These are phyloP conservation scores for Phocoena phocoena DNA, from an alignment of 2,113 vertebrate species.

Conservation along the genomic window DNA sequence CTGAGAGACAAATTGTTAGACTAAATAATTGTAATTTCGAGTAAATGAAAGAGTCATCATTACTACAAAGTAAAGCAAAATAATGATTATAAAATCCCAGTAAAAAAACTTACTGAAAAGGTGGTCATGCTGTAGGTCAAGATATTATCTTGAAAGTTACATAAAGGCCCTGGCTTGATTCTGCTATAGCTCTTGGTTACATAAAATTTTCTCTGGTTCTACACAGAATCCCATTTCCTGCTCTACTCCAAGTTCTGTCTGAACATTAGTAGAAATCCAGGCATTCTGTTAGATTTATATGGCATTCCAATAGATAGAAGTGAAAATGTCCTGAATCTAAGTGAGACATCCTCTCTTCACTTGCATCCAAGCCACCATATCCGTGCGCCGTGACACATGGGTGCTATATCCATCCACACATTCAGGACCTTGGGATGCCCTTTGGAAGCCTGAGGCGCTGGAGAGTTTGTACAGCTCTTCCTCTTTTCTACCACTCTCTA, in stretches of 20 bases:
- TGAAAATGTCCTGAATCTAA: constrained; percentile 3
- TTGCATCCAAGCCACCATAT: not conserved
- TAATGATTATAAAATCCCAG: constrained; percentile 10
- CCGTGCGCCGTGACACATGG: not conserved
- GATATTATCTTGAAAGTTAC: not conserved
- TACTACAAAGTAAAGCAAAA: not conserved
- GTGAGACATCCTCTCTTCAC: not conserved
- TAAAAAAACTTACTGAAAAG: not conserved
- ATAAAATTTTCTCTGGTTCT: not conserved
- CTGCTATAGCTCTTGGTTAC: not conserved
- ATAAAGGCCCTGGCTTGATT: not conserved
- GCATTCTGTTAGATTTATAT: not conserved
- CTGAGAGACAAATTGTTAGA: not conserved
- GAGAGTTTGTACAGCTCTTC: not conserved
- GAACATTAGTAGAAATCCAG: not conserved
- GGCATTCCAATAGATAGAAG: not conserved
- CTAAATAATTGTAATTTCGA: not conserved
- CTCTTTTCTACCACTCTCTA: not conserved
- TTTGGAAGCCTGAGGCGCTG: not conserved
- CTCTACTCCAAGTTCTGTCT: not conserved
- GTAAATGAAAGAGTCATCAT: not conserved
- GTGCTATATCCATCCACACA: not conserved
- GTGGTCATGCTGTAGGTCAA: not conserved
- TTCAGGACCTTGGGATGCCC: not conserved
- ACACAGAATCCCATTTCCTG: not conserved